Conservation (phyloP, 2,888 invertebrate species). For the Hydrotaea cyrtoneurina region DNA sequence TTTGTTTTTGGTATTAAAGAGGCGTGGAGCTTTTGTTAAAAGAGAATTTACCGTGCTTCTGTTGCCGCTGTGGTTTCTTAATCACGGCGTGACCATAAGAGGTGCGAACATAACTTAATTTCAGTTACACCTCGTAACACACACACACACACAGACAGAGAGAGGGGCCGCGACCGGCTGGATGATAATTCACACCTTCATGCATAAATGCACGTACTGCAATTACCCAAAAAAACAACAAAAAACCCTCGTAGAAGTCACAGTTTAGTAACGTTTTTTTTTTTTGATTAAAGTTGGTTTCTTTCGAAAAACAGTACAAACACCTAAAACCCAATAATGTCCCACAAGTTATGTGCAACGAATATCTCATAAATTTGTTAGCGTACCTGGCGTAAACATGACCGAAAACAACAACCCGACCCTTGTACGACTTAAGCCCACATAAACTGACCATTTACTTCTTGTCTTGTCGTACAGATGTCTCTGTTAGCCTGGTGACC, state of each 20-base stretch:
- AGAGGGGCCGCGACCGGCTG: neutral
- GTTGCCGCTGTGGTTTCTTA: neutral
- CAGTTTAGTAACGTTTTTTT: neutral
- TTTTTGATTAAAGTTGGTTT: no score
- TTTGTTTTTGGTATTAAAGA: slow-evolving; percentile 33
- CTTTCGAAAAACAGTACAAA: neutral
- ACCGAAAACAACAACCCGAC: neutral
- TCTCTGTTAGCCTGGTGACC: slow-evolving; percentile 61
- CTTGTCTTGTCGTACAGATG: slow-evolving; percentile 34
- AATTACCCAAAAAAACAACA: slow-evolving; percentile 32
- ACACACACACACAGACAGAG: neutral
- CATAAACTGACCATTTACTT: slow-evolving; percentile 49
- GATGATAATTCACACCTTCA: slow-evolving; percentile 65
- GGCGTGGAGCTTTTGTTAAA: slow-evolving; percentile 60
- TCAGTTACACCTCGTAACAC: neutral
- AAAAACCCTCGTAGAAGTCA: slow-evolving; percentile 4
- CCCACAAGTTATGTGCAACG: slow-evolving; percentile 45
- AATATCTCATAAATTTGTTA: slow-evolving; percentile 57
- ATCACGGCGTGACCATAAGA: slow-evolving; percentile 51
- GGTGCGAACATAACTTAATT: slow-evolving; percentile 61
- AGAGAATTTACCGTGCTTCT: slow-evolving; percentile 42
- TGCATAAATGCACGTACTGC: slow-evolving; percentile 60
- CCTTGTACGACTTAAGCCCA: neutral
- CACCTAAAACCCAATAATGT: neutral
- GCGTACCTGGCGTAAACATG: neutral